Base-by-base conservation (phyloP, 2,113 vertebrate species). In the Isurus oxyrinchus region DNA sequence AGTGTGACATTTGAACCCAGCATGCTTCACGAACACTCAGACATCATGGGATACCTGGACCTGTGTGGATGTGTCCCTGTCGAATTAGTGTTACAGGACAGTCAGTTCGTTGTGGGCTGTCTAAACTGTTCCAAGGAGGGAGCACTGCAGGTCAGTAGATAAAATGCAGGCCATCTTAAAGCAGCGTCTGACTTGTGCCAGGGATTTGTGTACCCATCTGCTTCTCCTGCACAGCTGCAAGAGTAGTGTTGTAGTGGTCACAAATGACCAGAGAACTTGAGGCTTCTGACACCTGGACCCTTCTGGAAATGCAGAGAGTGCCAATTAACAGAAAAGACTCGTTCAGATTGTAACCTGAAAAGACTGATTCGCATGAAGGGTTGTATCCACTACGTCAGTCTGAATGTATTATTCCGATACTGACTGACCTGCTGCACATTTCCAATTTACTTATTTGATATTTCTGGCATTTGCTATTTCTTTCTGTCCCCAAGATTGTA, bases 1-100 rank as follows among this genome's bases (percentile, higher is more conserved):
- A 97, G 96, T 3, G 98, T 97, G 21, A 97, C 97, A 0, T 98
- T 98, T 96, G 97, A 97, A 87, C 97, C 98, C 96, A 97, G 97
- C 97, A 97, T 98, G 97, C 96, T 98, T 55, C 98, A 98, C 97
- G 97, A 97, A 84, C 98, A 98, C 97, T 97, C 98, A 21, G 97
- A 97, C 14, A 97, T 98, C 81, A 96, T 98, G 97, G 98, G 98
- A 21, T 98, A 98, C 97, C 96, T 98, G 97, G 98, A 98, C 97
- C 98, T 98, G 94, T 97, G 97, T 93, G 98, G 97, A 1, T 97
- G 98, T 5, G 76, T 96, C 1, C 97, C 98, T 5, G 96, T 97
- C n/a, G 98, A 98, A 96, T 97, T 98, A 2, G 97, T 98, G 23
- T 97, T 98, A 96, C 98, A 98, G 96, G 98, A 98, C 44, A 98